phyloP scores from a whole-genome alignment of 2,888 invertebrate species.

The Tiphia femorata region DNA sequence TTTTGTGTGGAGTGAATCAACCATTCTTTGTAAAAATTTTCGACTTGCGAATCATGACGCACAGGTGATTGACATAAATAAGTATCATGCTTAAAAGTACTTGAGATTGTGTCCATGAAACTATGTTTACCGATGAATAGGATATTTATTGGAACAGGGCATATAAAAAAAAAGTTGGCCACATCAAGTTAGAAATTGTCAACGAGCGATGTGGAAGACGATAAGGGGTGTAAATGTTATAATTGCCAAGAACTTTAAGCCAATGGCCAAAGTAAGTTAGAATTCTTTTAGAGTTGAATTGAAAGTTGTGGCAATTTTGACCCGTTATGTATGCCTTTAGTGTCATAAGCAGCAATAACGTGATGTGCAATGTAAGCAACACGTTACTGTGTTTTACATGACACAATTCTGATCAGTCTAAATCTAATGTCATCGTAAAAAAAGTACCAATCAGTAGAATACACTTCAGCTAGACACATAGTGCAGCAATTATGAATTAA shows the following conservation, averaged over 20 bases:
- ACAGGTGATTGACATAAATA: conserved; percentile 19
- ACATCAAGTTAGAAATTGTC: conserved; percentile 38
- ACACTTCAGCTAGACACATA: no score
- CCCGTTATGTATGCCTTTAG: conserved; percentile 39
- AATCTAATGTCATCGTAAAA: conserved; percentile 44
- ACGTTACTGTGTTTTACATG: conserved; percentile 46
- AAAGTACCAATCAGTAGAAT: not conserved
- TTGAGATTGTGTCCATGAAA: conserved; percentile 16
- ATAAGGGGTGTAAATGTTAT: conserved; percentile 23
- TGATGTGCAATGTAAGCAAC: conserved; percentile 40
- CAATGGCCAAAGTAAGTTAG: conserved; percentile 56
- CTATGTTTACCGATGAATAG: conserved; percentile 26
- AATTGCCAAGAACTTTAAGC: conserved; percentile 44
- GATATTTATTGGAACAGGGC: conserved; percentile 18
- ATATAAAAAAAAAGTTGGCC: conserved; percentile 47
- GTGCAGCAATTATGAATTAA: not conserved
- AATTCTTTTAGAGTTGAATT: conserved; percentile 38
- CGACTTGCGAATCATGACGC: conserved; percentile 19
- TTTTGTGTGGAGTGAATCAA: conserved; percentile 23
- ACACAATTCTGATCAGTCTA: conserved; percentile 39
- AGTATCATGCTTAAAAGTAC: conserved; percentile 21
- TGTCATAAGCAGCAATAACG: conserved; percentile 28
- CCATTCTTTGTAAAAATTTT: conserved; percentile 22
- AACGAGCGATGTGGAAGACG: conserved; percentile 11
- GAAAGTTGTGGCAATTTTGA: conserved; percentile 37